A percentile compares a stretch with the other conserved stretches of the same genome.
phyloP scores from a whole-genome alignment of 2,113 vertebrate genomes.

The Pteruthius melanotis region DNA sequence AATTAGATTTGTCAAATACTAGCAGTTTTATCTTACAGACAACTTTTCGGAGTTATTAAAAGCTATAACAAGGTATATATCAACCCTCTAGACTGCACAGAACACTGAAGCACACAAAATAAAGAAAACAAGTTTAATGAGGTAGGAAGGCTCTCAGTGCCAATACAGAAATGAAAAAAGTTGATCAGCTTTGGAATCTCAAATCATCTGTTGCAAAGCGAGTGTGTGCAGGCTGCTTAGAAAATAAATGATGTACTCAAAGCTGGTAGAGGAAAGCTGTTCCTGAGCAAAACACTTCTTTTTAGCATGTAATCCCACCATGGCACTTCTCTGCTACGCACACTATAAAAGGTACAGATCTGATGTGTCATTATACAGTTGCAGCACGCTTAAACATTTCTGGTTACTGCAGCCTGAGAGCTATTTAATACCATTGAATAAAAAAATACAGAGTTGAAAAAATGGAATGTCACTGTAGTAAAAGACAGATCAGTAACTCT shows the following conservation, averaged over 20 bases:
- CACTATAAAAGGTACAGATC: background rate
- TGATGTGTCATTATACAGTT: conserved; percentile 1
- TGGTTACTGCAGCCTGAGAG: background rate
- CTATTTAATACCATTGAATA: conserved; percentile 21
- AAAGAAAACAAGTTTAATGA: conserved; percentile 1
- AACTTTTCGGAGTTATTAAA: background rate
- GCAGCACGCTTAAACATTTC: background rate
- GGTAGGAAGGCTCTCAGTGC: background rate
- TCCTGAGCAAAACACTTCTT: background rate
- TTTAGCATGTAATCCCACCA: background rate
- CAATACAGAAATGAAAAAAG: background rate
- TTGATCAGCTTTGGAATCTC: background rate
- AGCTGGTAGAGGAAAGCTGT: background rate
- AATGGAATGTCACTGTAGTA: conserved; percentile 10
- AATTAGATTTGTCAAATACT: background rate
- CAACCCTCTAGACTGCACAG: background rate
- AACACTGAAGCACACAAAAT: background rate
- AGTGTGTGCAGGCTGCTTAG: background rate
- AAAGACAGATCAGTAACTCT: conserved; percentile 28
- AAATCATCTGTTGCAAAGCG: background rate
- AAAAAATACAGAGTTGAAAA: conserved; percentile 33
- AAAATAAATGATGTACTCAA: background rate
- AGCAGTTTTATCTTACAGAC: background rate
- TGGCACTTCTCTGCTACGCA: background rate
- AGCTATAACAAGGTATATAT: background rate